These are phyloP conservation scores for Acropora tenuis DNA, from an alignment of 64 coral and sea anemone species.

Conservation along the genomic window DNA sequence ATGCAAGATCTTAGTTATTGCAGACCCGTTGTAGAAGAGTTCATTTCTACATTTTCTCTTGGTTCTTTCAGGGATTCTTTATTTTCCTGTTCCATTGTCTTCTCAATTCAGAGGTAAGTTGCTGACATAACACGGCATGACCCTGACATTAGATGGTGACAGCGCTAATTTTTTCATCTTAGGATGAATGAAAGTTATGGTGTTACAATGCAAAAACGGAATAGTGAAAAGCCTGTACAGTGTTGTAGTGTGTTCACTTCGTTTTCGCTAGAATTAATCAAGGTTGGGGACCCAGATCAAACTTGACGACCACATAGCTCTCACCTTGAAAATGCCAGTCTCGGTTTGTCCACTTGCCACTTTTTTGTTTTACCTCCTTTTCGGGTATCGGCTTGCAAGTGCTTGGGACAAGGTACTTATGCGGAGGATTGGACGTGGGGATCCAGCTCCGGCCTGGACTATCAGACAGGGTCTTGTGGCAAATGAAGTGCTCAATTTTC, in stretches of 20 bases:
- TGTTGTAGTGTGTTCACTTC: not conserved
- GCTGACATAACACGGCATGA: too few species aligned
- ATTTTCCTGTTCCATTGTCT: constrained; percentile 89
- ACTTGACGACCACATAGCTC: not conserved
- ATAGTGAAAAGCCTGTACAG: not conserved
- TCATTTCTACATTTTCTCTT: constrained; percentile 29
- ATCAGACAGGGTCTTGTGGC: not conserved
- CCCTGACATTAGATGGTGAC: too few species aligned
- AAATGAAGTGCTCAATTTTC: not conserved
- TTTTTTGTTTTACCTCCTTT: too few species aligned
- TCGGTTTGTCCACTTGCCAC: not conserved
- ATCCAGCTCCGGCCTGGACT: not conserved
- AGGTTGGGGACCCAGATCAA: not conserved
- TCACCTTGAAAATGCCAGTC: not conserved
- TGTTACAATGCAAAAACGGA: not conserved
- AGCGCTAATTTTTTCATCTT: too few species aligned
- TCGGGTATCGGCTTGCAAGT: too few species aligned
- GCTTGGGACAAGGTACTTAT: too few species aligned
- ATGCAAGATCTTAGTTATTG: too few species aligned
- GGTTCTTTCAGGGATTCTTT: constrained; percentile 71
- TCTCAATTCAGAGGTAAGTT: constrained; percentile 77
- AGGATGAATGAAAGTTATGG: not conserved
- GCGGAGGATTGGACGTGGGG: not conserved
- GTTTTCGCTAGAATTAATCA: not conserved
- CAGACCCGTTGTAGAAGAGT: not conserved